Percentiles rank a stretch among this genome's conserved stretches.
These are phyloP conservation scores for Remorina albescens DNA, from an alignment of 2,797 vertebrate species.

Conservation along the genomic window DNA sequence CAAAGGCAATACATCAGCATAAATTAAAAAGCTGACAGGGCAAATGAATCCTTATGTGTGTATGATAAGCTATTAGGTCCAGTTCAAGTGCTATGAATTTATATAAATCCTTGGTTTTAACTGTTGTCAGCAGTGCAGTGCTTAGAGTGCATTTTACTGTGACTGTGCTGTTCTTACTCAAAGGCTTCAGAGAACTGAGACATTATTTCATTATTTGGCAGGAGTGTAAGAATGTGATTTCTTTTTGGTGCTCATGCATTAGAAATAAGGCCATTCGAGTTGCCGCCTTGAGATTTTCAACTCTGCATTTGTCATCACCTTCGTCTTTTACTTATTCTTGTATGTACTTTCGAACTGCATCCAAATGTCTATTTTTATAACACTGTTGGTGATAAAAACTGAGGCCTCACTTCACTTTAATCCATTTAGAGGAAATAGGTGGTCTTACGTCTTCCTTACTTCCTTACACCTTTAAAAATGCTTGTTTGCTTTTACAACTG, in stretches of 20 bases:
- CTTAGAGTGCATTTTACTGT: constrained; percentile 28
- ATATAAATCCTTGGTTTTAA: constrained; percentile 15
- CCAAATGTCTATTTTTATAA: constrained; percentile 80
- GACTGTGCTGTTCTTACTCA: constrained; percentile 10
- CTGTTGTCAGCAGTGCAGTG: constrained; percentile 5
- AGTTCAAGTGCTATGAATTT: constrained; percentile 23
- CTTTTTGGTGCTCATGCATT: constrained; percentile 20
- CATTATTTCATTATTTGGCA: constrained; percentile 20
- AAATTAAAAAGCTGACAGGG: constrained; percentile 11
- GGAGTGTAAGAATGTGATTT: constrained; percentile 27
- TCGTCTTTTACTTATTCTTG: constrained; percentile 25
- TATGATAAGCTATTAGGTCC: constrained; percentile 2
- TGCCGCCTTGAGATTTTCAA: constrained; percentile 26
- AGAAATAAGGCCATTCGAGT: constrained; percentile 9
- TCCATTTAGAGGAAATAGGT: constrained; percentile 68
- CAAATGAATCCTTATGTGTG: neutral
- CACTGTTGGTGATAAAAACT: constrained; percentile 46
- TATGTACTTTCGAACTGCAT: constrained; percentile 35
- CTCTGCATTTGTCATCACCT: constrained; percentile 46
- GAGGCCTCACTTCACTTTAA: constrained; percentile 39
- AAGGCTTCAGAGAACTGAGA: constrained; percentile 5
- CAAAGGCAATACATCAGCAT: neutral
- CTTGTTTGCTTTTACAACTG: constrained; percentile 82
- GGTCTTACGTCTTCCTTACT: constrained; percentile 59
- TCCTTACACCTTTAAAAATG: constrained; percentile 76